Percentiles rank a stretch among this genome's conserved stretches.
phyloP scores from a whole-genome alignment of 2,797 vertebrate species.

The Labeo calbasu region DNA sequence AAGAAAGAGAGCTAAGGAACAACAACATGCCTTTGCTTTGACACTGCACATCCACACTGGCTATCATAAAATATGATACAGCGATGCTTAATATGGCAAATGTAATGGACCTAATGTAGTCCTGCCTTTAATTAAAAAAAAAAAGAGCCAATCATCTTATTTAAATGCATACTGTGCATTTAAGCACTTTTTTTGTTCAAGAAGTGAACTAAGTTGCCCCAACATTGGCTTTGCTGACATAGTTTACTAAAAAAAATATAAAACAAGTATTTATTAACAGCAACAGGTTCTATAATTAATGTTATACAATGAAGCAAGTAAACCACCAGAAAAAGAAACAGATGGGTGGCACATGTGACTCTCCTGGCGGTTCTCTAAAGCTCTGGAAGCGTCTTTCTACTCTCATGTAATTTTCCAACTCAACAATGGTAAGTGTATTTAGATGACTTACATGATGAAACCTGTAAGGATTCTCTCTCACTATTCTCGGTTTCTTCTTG shows the following conservation, averaged over 20 bases:
- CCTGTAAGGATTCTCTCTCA: conserved; percentile 31
- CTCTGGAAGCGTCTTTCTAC: background rate
- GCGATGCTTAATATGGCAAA: background rate
- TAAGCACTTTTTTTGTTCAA: background rate
- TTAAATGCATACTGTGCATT: background rate
- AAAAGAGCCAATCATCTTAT: background rate
- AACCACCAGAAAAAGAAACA: conserved; percentile 7
- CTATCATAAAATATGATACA: background rate
- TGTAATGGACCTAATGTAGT: background rate
- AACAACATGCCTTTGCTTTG: background rate
- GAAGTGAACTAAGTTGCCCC: background rate
- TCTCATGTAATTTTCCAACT: conserved; percentile 24
- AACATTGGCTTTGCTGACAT: background rate
- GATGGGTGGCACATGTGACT: conserved; percentile 18
- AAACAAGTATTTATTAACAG: background rate
- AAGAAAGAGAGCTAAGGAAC: conserved; percentile 15
- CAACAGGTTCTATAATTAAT: background rate
- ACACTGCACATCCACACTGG: background rate
- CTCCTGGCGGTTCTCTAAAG: background rate
- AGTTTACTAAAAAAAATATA: background rate
- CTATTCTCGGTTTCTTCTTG: conserved; percentile 27
- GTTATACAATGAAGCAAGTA: background rate
- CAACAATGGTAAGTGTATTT: conserved; percentile 23
- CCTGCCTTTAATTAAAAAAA: background rate
- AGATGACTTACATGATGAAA: conserved; percentile 32